Evolutionary conservation across 1,140 invertebrate species (phyloP), one percentile per base, ranked within the genome.

Genomic region (Anoplolepis gracilipes): DNA sequence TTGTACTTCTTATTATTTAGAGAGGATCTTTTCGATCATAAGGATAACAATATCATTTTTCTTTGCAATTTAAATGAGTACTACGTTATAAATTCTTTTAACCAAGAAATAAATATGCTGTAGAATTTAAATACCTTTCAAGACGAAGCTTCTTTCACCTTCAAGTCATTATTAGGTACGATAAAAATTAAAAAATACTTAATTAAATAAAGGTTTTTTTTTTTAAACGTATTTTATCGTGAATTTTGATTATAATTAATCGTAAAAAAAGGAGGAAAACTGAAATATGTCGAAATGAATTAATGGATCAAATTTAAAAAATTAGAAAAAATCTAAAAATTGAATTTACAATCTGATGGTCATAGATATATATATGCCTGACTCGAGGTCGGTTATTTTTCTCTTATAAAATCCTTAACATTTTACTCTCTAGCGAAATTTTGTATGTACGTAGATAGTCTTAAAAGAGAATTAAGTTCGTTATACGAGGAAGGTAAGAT

Each of bases 141-240:
- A 79, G 55, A 55, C 22, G 19, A 69, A 42, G 33, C 46, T 46
- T 67, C 30, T 13, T 22, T 13, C n/a, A 30, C 36, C 10, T 0
- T 8, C n/a, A 28, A 55, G 62, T 69, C 39, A 79, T 79, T 69
- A 79, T 49, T 69, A 79, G 33, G 65, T 33, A 69, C 42, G 30
- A 7, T 10, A 69, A 42, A 79, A 39, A 46, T 39, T 55, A 57
- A 57, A 64, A 69, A 57, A 69, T 55, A 79, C 30, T 67, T 79
- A 79, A 55, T 79, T 64, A 55, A 49, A 22, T 10, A 36, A n/a
- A 22, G 33, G 22, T 10, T 69, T 69, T 22, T 25, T 39, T 22
- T 55, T 67, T n/a, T n/a, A n/a, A 79, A 55, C 39, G 5, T 30
- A 16, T 69, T 55, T 64, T 39, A 5, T 64, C 22, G 42, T 53